These are phyloP conservation scores for Lasioglossum malachurum DNA, from an alignment of 2,888 invertebrate genomes.

Conservation along the genomic window DNA sequence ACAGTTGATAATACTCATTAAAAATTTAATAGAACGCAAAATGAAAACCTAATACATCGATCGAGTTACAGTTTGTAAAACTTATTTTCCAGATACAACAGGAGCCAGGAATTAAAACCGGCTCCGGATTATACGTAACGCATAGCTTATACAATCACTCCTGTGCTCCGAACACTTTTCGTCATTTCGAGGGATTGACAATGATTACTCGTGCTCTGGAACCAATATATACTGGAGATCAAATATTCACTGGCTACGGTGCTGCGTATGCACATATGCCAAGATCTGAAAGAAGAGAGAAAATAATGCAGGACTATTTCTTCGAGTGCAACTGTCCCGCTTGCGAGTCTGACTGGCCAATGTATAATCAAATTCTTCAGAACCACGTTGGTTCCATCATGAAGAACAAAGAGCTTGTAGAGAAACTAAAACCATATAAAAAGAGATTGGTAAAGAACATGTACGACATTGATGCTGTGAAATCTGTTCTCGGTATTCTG, in stretches of 20 bases:
- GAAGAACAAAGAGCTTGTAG: conserved; percentile 77
- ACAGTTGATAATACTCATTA: background rate
- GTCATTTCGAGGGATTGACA: conserved; percentile 81
- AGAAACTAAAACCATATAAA: conserved; percentile 79
- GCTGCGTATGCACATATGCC: conserved; percentile 81
- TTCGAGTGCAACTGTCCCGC: conserved; percentile 81
- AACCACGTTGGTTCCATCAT: conserved; percentile 80
- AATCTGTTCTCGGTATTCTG: conserved; percentile 77
- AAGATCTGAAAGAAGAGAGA: conserved; percentile 75
- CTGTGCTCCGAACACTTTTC: conserved; percentile 82
- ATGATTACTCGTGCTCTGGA: conserved; percentile 82
- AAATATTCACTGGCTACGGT: conserved; percentile 82
- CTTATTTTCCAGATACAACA: conserved; percentile 78
- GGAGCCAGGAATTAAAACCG: conserved; percentile 80
- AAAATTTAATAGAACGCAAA: background rate
- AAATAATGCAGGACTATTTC: conserved; percentile 81
- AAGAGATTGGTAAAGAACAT: conserved; percentile 78
- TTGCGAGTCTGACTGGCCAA: conserved; percentile 80
- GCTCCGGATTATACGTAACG: conserved; percentile 81
- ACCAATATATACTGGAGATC: conserved; percentile 80
- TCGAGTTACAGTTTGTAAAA: background rate
- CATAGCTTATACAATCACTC: conserved; percentile 83
- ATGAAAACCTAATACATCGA: background rate
- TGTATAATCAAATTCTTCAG: conserved; percentile 77
- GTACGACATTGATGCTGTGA: conserved; percentile 82